phyloP scores from a whole-genome alignment of 2,797 vertebrate genomes.

The Cephalopachus bancanus region DNA sequence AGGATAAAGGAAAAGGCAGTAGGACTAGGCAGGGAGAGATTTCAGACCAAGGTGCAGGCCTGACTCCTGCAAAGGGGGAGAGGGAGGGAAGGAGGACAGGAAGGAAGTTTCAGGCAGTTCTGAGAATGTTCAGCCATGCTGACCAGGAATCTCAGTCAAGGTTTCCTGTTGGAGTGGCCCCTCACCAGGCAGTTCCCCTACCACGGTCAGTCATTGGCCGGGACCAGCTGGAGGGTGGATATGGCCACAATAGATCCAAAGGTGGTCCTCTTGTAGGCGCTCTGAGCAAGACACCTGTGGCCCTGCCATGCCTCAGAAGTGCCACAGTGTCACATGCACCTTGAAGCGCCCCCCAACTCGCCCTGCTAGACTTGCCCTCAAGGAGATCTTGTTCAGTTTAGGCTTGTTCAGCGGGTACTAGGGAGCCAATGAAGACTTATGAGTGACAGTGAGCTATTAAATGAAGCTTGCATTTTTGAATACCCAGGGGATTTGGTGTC shows the following conservation, averaged over 20 bases:
- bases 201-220: background rate
- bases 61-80: background rate
- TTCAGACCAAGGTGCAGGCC: background rate
- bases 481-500: background rate
- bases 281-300: background rate
- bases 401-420: too few species aligned
- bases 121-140: background rate
- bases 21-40: background rate
- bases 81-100: background rate
- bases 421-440: too few species aligned
- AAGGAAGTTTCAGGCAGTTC: background rate
- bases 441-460: too few species aligned
- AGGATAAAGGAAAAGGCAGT: background rate
- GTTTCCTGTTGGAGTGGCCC: too few species aligned
- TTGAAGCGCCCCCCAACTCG: background rate
- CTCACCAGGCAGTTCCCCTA: accelerated
- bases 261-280: background rate
- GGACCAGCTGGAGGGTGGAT: background rate
- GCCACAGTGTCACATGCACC: background rate
- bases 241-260: background rate
- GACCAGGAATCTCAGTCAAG: background rate
- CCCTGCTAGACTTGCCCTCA: background rate
- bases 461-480: background rate
- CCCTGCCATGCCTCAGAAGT: background rate
- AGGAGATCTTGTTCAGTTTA: too few species aligned